These are phyloP conservation scores for Entomobrya proxima DNA, from an alignment of 2,888 invertebrate species.

Conservation along the genomic window DNA sequence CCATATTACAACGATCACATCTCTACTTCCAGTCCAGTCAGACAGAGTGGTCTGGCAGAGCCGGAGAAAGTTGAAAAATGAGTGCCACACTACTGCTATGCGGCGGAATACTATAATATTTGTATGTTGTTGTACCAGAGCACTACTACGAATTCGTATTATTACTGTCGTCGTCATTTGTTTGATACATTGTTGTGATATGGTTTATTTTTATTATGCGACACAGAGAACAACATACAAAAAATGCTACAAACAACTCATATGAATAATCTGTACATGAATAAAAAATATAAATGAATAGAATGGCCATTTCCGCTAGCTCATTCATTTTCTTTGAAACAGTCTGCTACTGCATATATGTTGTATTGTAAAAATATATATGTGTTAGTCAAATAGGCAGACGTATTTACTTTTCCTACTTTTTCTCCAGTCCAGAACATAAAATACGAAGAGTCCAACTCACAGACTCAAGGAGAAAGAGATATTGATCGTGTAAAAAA, in stretches of 20 bases:
- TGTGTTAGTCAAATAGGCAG: no score
- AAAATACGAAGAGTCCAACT: neutral
- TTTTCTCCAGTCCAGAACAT: neutral
- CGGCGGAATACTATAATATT: no score
- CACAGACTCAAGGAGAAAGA: neutral
- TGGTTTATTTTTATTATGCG: constrained; percentile 53
- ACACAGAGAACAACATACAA: neutral
- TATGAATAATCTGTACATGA: constrained; percentile 24
- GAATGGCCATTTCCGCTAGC: constrained; percentile 48
- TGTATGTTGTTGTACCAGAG: no score
- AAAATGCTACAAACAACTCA: neutral
- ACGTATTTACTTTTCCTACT: neutral
- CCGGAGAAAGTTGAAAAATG: no score
- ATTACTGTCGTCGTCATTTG: constrained; percentile 35
- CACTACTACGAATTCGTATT: no score
- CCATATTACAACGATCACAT: constrained; percentile 17
- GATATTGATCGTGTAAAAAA: constrained; percentile 44
- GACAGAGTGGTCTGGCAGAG: neutral
- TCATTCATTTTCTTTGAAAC: constrained; percentile 40
- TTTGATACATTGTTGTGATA: constrained; percentile 52
- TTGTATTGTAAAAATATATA: no score
- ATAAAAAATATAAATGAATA: constrained; percentile 37
- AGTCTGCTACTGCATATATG: neutral
- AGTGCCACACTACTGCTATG: no score
- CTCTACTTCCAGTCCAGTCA: neutral